phyloP scores from a whole-genome alignment of 2,888 invertebrate genomes.

The Thymelicus lineola region DNA sequence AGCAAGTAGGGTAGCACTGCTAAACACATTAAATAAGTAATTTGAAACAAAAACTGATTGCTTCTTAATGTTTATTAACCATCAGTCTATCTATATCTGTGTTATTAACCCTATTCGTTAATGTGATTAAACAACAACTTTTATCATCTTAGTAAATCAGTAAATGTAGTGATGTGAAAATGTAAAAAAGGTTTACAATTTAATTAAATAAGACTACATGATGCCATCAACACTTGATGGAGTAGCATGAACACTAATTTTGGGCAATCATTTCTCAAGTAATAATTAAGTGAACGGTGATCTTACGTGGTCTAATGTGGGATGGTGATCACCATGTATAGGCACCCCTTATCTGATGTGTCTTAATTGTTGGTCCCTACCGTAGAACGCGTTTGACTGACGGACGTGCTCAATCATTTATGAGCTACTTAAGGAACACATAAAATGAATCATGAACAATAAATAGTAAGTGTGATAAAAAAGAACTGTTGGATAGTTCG shows the following conservation, averaged over 20 bases:
- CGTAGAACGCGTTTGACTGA: constrained; percentile 31
- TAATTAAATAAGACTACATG: constrained; percentile 35
- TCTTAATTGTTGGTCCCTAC: constrained; percentile 54
- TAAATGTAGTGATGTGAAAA: background rate
- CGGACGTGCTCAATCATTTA: constrained; percentile 24
- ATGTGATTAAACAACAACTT: too few species aligned
- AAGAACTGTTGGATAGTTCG: too few species aligned
- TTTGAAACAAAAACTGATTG: too few species aligned
- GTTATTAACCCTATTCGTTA: too few species aligned
- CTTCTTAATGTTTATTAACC: too few species aligned
- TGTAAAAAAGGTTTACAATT: background rate
- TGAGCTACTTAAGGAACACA: constrained; percentile 17
- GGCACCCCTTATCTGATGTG: constrained; percentile 52
- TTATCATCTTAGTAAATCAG: background rate
- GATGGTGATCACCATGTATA: constrained; percentile 50
- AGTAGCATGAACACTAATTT: constrained; percentile 69
- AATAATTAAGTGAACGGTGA: constrained; percentile 58
- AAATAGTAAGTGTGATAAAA: too few species aligned
- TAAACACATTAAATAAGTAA: too few species aligned
- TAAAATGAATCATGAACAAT: background rate
- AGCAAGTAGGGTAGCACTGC: too few species aligned
- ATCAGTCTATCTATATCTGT: too few species aligned
- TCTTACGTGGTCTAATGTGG: constrained; percentile 61
- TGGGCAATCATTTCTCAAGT: constrained; percentile 56
- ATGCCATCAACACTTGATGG: background rate